These are phyloP conservation scores for Chionoecetes opilio DNA, from an alignment of 1,140 invertebrate genomes.

Conservation along the genomic window DNA sequence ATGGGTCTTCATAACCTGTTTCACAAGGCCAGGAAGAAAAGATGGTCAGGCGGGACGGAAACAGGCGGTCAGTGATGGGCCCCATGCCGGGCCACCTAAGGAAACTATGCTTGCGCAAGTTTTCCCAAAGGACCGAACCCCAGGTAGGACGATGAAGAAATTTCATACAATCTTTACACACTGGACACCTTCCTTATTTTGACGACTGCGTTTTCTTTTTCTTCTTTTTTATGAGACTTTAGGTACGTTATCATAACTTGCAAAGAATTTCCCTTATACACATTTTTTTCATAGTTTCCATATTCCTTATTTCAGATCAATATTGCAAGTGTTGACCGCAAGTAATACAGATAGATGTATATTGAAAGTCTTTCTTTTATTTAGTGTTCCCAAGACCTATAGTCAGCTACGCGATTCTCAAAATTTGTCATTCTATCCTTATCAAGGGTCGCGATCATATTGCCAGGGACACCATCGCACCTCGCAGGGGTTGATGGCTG, in stretches of 20 bases:
- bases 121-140: not conserved
- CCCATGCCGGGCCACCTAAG: not conserved
- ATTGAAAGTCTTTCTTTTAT: too few relatives aligned
- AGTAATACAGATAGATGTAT: too few relatives aligned
- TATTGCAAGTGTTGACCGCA: too few relatives aligned
- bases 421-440: too few relatives aligned
- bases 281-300: too few relatives aligned
- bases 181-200: not conserved
- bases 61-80: not conserved
- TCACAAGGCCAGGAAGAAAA: not conserved
- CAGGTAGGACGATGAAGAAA: not conserved
- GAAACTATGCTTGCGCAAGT: not conserved
- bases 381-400: too few relatives aligned
- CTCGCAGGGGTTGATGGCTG: not conserved
- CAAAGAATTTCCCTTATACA: too few relatives aligned
- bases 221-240: too few relatives aligned
- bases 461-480: not conserved
- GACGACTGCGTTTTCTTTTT: not conserved
- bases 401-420: too few relatives aligned
- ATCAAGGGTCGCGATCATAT: not conserved
- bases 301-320: too few relatives aligned
- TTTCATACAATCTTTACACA: not conserved
- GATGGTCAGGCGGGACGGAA: not conserved
- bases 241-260: too few relatives aligned
- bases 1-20: constrained; percentile 19